Conservation (phyloP, 2,888 invertebrate genomes). For the Choristoneura rosaceana region DNA sequence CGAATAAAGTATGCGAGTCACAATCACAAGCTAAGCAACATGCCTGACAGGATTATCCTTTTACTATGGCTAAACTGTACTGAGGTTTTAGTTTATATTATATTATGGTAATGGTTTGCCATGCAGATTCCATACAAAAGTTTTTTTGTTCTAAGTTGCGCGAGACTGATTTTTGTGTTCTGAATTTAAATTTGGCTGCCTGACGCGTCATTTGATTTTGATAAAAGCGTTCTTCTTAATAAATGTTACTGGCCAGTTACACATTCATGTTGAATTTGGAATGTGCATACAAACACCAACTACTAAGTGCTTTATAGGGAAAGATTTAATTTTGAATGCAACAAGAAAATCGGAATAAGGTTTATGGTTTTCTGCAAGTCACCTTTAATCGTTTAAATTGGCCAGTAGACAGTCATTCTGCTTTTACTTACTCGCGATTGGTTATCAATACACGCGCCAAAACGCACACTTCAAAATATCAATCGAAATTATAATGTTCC, state of each 20-base stretch:
- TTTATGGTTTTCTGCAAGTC: not conserved
- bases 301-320: not conserved
- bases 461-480: conserved; percentile 4
- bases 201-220: not conserved
- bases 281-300: not conserved
- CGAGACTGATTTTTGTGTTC: no score
- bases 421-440: not conserved
- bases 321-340: not conserved
- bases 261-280: not conserved
- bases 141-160: no score
- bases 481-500: conserved; percentile 41
- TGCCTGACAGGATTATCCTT: no score
- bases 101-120: no score
- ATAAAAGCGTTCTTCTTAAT: not conserved
- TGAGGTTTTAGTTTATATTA: no score
- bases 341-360: no score
- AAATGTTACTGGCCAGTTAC: not conserved
- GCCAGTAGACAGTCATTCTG: not conserved
- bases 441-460: not conserved
- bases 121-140: no score
- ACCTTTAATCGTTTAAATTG: not conserved
- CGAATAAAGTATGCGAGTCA: no score
- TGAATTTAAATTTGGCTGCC: conserved; percentile 5
- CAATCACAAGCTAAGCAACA: no score
- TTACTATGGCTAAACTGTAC: no score